These are phyloP conservation scores for Lysandra coridon DNA, from an alignment of 2,888 invertebrate genomes.

Conservation along the genomic window DNA sequence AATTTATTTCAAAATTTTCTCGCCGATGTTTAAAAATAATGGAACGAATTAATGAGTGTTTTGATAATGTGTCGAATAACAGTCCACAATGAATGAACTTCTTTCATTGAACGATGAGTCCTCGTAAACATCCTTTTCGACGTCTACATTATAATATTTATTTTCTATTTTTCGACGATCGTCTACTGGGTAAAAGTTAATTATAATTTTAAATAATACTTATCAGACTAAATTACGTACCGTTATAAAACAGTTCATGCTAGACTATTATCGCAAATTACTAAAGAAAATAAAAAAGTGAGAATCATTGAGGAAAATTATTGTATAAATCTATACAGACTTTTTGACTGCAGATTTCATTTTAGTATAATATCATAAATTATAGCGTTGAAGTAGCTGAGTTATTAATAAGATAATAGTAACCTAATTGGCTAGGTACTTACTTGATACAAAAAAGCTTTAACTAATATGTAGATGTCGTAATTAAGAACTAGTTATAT, in stretches of 20 bases:
- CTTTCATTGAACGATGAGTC: neutral
- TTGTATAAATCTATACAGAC: neutral
- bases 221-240: neutral
- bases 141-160: neutral
- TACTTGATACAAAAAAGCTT: neutral
- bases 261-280: neutral
- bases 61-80: constrained; percentile 12
- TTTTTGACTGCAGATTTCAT: neutral
- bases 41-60: constrained; percentile 35
- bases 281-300: neutral
- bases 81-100: neutral
- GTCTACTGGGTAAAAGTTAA: neutral
- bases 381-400: neutral
- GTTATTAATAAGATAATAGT: constrained; percentile 1
- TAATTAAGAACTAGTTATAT: constrained; percentile 4
- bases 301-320: constrained; percentile 1
- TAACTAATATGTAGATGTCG: neutral
- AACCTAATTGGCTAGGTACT: neutral
- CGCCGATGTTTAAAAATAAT: constrained; percentile 69
- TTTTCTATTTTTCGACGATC: neutral
- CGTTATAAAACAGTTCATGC: neutral
- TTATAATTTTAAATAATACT: constrained; percentile 2
- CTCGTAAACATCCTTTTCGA: neutral
- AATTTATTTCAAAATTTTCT: constrained; percentile 67
- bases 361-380: neutral